These are phyloP conservation scores for Halichoerus grypus DNA, from an alignment of 2,113 vertebrate species.

Conservation along the genomic window DNA sequence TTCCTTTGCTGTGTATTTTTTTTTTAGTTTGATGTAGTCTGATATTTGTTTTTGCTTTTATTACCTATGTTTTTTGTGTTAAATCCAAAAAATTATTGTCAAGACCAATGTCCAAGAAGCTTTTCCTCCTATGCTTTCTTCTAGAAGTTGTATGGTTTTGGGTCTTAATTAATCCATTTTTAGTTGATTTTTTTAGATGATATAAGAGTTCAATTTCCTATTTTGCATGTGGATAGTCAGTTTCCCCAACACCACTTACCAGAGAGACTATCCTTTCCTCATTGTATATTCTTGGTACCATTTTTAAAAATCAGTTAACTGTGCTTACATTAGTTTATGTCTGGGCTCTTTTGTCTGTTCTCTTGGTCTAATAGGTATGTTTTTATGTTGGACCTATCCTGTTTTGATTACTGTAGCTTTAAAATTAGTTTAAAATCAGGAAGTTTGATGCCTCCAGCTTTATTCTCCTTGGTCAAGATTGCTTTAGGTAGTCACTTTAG, in stretches of 20 bases:
- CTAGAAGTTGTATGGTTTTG: neutral
- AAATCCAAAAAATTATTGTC: neutral
- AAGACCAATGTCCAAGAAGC: neutral
- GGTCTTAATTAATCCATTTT: neutral
- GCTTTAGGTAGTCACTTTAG: neutral
- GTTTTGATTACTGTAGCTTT: neutral
- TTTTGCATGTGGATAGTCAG: neutral
- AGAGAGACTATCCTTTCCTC: neutral
- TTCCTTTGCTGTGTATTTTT: neutral
- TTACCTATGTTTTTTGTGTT: neutral
- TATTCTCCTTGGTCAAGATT: neutral
- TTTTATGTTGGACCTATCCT: neutral
- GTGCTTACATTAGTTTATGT: neutral
- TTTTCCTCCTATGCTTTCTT: neutral
- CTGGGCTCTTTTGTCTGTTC: neutral
- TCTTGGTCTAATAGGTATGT: neutral
- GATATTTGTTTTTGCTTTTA: neutral
- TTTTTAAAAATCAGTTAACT: neutral
- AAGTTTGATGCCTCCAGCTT: neutral
- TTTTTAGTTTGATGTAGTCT: neutral
- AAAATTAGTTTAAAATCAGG: neutral
- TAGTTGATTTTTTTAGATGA: neutral
- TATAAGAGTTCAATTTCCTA: neutral
- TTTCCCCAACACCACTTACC: neutral
- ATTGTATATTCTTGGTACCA: neutral